phyloP scores from a whole-genome alignment of 2,797 vertebrate species.

The Pelobates cultripes region DNA sequence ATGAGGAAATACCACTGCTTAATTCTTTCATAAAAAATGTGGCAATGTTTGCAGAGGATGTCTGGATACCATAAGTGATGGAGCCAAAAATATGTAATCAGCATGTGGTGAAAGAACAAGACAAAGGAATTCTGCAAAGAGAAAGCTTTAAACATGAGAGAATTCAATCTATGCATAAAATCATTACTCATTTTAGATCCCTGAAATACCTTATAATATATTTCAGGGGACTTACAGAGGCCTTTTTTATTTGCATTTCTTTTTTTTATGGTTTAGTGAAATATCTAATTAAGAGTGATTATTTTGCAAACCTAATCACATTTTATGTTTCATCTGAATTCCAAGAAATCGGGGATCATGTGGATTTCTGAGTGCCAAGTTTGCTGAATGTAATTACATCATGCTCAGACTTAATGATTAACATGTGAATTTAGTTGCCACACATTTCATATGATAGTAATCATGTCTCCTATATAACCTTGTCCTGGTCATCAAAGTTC shows the following conservation, averaged over 20 bases:
- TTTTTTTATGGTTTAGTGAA: no score
- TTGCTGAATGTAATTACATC: conserved; percentile 12
- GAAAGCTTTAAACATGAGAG: neutral
- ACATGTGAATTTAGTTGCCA: conserved; percentile 4
- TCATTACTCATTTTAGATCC: neutral
- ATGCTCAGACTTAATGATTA: conserved; percentile 19
- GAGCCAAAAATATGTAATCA: conserved; percentile 22
- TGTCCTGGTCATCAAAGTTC: neutral
- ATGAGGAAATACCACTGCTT: conserved; percentile 51
- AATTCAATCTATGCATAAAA: neutral
- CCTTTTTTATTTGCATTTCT: no score
- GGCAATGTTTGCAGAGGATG: conserved; percentile 23
- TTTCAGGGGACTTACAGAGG: no score
- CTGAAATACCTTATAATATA: neutral
- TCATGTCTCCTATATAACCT: neutral
- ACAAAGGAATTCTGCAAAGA: accelerated
- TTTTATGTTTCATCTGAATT: neutral
- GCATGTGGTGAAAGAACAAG: accelerated
- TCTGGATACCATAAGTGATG: conserved; percentile 56
- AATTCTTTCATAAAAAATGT: conserved; percentile 54
- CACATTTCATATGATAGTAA: conserved; percentile 13
- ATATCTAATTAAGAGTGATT: no score
- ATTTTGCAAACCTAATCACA: no score
- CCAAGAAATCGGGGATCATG: conserved; percentile 5
- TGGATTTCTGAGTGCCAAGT: conserved; percentile 8